A percentile compares a stretch with the other conserved stretches of the same genome.
Conservation (phyloP, 2,888 invertebrate genomes). For the Acronicta alni region DNA sequence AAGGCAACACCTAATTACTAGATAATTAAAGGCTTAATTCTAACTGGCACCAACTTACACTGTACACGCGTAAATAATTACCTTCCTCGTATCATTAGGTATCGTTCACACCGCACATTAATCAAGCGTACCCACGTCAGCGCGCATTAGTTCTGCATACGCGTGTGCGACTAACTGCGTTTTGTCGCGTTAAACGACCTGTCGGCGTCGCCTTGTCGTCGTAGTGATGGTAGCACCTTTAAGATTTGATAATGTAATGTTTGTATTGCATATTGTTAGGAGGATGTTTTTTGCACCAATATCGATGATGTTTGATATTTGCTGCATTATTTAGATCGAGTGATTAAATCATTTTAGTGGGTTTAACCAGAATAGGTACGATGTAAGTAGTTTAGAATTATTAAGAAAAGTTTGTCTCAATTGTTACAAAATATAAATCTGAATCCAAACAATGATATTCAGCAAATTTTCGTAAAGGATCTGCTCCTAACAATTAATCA, state of each 20-base stretch:
- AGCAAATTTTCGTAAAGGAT: constrained; percentile 5
- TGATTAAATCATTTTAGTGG: too few species aligned
- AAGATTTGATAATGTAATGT: constrained; percentile 11
- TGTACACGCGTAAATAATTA: constrained; percentile 19
- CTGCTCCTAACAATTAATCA: constrained; percentile 53
- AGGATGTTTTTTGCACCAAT: too few species aligned
- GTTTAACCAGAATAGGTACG: too few species aligned
- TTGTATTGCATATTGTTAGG: not conserved
- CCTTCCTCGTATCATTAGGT: constrained; percentile 23
- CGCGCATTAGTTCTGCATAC: constrained; percentile 18
- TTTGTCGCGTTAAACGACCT: constrained; percentile 22
- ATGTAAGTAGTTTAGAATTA: too few species aligned
- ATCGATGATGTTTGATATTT: too few species aligned
- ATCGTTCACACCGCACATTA: constrained; percentile 24
- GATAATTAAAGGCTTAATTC: constrained; percentile 12
- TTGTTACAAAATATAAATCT: too few species aligned
- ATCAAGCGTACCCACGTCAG: constrained; percentile 31
- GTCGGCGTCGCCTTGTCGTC: constrained; percentile 3
- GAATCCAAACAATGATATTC: not conserved
- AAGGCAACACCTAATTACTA: constrained; percentile 14
- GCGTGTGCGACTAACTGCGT: constrained; percentile 31
- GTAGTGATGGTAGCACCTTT: constrained; percentile 8
- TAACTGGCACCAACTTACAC: constrained; percentile 2
- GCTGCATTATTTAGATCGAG: too few species aligned
- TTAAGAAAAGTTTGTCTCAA: too few species aligned